These are phyloP conservation scores for Myxocyprinus asiaticus DNA, from an alignment of 2,113 vertebrate species.

Conservation along the genomic window DNA sequence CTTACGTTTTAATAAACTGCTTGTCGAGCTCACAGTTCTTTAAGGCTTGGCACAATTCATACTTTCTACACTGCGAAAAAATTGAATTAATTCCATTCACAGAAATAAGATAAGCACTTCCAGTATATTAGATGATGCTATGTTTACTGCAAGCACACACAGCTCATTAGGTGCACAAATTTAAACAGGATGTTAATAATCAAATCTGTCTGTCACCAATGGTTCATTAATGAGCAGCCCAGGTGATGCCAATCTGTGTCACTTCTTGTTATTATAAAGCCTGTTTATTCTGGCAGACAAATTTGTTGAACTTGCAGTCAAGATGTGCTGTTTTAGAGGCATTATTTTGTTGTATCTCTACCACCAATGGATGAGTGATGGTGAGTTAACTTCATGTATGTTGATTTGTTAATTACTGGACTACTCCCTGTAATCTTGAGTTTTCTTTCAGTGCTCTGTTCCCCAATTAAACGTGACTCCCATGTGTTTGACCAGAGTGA, in stretches of 20 bases:
- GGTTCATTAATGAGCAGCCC: background rate
- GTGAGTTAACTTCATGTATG: background rate
- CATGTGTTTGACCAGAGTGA: background rate
- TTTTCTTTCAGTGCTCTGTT: background rate
- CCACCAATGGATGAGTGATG: background rate
- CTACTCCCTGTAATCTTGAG: background rate
- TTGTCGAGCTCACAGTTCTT: too few relatives aligned
- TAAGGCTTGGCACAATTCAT: too few relatives aligned
- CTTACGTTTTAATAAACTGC: too few relatives aligned
- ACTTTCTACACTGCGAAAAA: too few relatives aligned
- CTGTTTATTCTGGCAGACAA: background rate
- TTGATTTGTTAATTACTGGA: too few relatives aligned
- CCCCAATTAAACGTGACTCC: too few relatives aligned
- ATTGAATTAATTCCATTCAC: too few relatives aligned
- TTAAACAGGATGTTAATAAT: background rate
- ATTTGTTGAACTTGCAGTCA: background rate
- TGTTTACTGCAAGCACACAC: too few relatives aligned
- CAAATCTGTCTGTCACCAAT: too few relatives aligned
- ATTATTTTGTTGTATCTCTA: background rate
- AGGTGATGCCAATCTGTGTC: background rate
- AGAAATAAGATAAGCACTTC: too few relatives aligned
- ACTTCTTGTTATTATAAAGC: background rate
- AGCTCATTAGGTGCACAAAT: too few relatives aligned
- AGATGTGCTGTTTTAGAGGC: background rate
- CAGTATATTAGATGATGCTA: too few relatives aligned